Conservation (phyloP, 2,113 vertebrate species). For the Peromyscus californicus region DNA sequence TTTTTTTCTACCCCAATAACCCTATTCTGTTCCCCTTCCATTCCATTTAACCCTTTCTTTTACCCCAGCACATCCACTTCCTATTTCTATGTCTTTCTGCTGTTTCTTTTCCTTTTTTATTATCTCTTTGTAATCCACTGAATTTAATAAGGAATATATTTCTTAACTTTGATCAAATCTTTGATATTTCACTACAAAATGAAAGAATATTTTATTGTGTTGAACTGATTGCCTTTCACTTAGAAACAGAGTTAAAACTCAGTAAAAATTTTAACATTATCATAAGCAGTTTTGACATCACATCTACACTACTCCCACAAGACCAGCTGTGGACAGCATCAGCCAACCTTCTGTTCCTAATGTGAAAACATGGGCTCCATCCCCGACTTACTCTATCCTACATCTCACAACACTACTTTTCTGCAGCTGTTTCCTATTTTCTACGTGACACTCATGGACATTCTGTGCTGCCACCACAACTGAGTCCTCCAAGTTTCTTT, state of each 20-base stretch:
- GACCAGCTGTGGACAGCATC: neutral
- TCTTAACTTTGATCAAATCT: neutral
- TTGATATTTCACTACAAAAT: neutral
- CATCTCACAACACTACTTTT: neutral
- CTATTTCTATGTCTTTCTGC: neutral
- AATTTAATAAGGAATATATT: neutral
- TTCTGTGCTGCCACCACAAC: neutral
- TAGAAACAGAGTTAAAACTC: neutral
- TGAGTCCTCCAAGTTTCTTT: neutral
- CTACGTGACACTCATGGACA: neutral
- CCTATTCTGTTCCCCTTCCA: neutral
- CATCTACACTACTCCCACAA: neutral
- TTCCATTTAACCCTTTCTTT: neutral
- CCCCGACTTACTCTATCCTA: accelerated
- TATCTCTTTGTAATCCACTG: neutral
- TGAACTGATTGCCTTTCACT: neutral
- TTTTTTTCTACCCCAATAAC: neutral
- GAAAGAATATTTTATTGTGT: neutral
- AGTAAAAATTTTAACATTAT: neutral
- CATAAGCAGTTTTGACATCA: neutral
- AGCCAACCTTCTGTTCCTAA: neutral
- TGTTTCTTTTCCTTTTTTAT: neutral
- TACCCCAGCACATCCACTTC: neutral
- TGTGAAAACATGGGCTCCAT: neutral
- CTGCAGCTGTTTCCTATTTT: neutral